Conservation (phyloP, 92 coral and sea anemone species). For the Parazoanthus darwini region DNA sequence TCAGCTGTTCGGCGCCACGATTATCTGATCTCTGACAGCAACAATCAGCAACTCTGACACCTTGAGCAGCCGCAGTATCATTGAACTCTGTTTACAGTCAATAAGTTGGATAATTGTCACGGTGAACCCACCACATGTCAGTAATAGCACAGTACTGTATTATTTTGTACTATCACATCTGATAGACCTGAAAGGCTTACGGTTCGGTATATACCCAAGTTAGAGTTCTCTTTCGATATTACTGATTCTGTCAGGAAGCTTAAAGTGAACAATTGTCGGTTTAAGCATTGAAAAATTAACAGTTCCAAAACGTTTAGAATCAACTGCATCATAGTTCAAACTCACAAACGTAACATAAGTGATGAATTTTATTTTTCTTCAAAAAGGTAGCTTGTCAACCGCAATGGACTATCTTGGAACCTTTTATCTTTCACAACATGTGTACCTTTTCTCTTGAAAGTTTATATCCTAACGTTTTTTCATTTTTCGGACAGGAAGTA, state of each 20-base stretch:
- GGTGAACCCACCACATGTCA: neutral
- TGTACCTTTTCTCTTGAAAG: neutral
- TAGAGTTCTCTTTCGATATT: neutral
- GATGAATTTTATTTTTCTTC: neutral
- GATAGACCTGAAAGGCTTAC: neutral
- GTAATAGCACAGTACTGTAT: neutral
- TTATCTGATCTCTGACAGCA: slow-evolving; percentile 28
- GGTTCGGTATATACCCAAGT: neutral
- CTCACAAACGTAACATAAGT: neutral
- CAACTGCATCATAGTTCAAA: too few relatives aligned
- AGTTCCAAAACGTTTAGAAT: too few relatives aligned
- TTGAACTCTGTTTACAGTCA: neutral
- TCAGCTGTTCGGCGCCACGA: slow-evolving; percentile 37
- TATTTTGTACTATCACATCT: neutral
- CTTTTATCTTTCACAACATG: neutral
- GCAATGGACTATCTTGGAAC: neutral
- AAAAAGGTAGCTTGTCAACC: neutral
- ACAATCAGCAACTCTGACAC: slow-evolving; percentile 3
- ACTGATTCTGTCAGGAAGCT: neutral
- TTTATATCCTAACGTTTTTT: neutral
- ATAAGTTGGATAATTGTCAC: slow-evolving; percentile 34
- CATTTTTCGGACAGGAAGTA: neutral
- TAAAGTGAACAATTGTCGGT: neutral
- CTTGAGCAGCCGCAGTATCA: slow-evolving; percentile 14
- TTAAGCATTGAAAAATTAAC: too few relatives aligned